Evolutionary conservation across 2,113 vertebrate genomes (phyloP).

Genomic region (Fukomys damarensis): DNA sequence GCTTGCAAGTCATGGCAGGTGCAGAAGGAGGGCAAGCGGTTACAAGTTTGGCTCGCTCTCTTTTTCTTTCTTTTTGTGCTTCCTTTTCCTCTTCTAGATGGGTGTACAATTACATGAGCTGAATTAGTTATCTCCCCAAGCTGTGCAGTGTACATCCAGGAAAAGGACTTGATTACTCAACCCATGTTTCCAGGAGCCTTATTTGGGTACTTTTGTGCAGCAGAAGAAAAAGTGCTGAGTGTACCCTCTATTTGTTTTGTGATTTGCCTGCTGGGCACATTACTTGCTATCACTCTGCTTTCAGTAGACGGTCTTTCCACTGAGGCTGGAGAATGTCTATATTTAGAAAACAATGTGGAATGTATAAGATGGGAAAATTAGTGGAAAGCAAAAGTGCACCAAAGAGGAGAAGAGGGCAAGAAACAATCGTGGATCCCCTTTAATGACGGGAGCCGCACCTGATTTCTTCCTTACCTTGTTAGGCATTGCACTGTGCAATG

Average conservation of each 20-base stretch:
- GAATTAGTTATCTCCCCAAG: conserved; percentile 81
- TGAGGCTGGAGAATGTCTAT: conserved; percentile 74
- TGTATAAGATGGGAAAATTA: conserved; percentile 66
- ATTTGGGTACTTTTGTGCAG: conserved; percentile 79
- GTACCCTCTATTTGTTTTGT: conserved; percentile 79
- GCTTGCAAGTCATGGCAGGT: conserved; percentile 75
- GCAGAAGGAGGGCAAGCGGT: conserved; percentile 65
- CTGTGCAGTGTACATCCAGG: conserved; percentile 76
- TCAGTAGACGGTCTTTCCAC: conserved; percentile 75
- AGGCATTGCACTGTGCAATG: background rate
- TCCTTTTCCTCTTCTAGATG: conserved; percentile 81
- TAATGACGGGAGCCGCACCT: background rate
- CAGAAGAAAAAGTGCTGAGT: conserved; percentile 77
- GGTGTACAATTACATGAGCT: conserved; percentile 78
- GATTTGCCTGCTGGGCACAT: conserved; percentile 79
- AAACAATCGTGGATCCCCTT: background rate
- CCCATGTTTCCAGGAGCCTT: conserved; percentile 76
- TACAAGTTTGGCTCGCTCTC: conserved; percentile 62
- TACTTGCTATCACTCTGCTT: conserved; percentile 79
- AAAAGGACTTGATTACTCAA: conserved; percentile 81
- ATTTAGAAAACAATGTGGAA: conserved; percentile 79
- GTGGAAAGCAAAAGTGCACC: conserved; percentile 35
- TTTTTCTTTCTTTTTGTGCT: conserved; percentile 59
- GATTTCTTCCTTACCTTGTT: conserved; percentile 54
- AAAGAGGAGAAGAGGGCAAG: conserved; percentile 36